Base-by-base conservation (phyloP, 2,113 vertebrate species). In the Egretta garzetta region DNA sequence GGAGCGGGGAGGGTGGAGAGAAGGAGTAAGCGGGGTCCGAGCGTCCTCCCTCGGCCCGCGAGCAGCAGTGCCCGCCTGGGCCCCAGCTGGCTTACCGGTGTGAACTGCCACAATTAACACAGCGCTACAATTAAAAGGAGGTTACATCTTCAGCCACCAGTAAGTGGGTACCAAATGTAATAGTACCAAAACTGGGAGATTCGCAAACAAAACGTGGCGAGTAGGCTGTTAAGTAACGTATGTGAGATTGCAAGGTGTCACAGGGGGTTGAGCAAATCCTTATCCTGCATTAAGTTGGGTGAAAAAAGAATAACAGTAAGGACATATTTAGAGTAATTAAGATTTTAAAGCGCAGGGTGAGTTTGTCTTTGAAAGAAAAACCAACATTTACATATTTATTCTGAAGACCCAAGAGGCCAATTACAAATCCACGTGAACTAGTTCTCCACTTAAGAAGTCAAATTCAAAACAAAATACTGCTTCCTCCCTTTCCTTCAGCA, bases 21-120 rank as follows among this genome's bases (percentile, higher is more conserved):
- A 32, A 50, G 6, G 39, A 28, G 14, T 12, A 15, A 16, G 27
- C 32, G 33, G 2, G 0, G 27, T 33, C 58, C 12, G 1, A 5
- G 11, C 10, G 13, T 20, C 41, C 68, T 72, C n/a, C 66, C 33
- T 60, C 33, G 18, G 66, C 56, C 80, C 4, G 1, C 50, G 71
- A n/a, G 86, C 52, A 41, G 3, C 2, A 20, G 37, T n/a, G 49
- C 12, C 28, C 71, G 26, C 32, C 64, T 23, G 47, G 72, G 67
- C 37, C 45, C 43, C 43, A 37, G 53, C 28, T 11, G 4, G 18
- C 32, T 60, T 9, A 33, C 12, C 10, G 14, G 4, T 28, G 74
- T 11, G 4, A 64, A 19, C 39, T 50, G 79, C 79, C 24, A 12
- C 60, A 52, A 6, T 12, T 91, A 53, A 84, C 16, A 3, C 1